Conservation (phyloP, 2,888 invertebrate species). For the Ectobius pallidus region DNA sequence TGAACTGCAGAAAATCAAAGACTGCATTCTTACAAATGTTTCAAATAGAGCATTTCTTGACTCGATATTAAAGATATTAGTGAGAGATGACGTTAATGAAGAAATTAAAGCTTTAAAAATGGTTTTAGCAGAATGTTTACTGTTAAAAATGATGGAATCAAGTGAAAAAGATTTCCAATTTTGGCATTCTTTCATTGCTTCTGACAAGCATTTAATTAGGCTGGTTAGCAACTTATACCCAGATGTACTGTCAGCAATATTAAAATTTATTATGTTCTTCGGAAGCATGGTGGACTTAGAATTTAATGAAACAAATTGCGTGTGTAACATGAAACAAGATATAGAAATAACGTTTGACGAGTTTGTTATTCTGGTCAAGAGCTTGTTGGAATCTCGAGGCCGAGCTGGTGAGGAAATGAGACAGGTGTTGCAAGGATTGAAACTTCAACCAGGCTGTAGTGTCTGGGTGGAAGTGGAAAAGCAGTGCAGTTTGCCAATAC, state of each 20-base stretch:
- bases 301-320: conserved; percentile 44
- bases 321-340: conserved; percentile 52
- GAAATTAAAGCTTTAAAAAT: conserved; percentile 47
- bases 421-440: not conserved
- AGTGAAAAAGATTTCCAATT: conserved; percentile 50
- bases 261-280: conserved; percentile 57
- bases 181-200: conserved; percentile 51
- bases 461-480: conserved; percentile 37
- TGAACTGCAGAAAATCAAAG: conserved; percentile 45
- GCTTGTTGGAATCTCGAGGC: conserved; percentile 45
- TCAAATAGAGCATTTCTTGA: conserved; percentile 47
- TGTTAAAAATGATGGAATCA: conserved; percentile 52
- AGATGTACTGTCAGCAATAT: conserved; percentile 54
- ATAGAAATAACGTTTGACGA: conserved; percentile 60
- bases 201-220: conserved; percentile 50
- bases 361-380: conserved; percentile 48
- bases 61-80: conserved; percentile 12
- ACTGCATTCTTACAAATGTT: conserved; percentile 51
- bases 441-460: conserved; percentile 15
- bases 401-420: conserved; percentile 48
- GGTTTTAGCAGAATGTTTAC: conserved; percentile 49
- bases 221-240: conserved; percentile 51
- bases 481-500: not conserved
- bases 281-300: conserved; percentile 56
- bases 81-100: conserved; percentile 43